phyloP scores from a whole-genome alignment of 2,888 invertebrate species.

The Choristoneura rosaceana region DNA sequence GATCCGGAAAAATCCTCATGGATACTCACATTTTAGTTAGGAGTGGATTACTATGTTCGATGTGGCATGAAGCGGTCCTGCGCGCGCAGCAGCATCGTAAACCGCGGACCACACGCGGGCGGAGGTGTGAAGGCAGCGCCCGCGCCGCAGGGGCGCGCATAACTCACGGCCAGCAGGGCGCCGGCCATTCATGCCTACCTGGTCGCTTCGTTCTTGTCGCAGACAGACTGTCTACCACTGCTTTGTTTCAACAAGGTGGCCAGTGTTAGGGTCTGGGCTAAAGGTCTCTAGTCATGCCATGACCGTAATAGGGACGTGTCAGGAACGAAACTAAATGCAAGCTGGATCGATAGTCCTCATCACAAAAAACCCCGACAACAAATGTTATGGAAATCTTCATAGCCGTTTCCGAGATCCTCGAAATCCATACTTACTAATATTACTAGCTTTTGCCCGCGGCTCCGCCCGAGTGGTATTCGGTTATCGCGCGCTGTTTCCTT shows the following conservation, averaged over 20 bases:
- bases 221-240: constrained; percentile 76
- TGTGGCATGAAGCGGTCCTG: constrained; percentile 53
- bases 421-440: no score
- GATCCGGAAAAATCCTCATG: neutral
- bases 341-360: no score
- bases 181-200: constrained; percentile 82
- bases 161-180: constrained; percentile 84
- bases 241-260: constrained; percentile 50
- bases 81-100: constrained; percentile 79
- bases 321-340: no score
- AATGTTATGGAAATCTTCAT: no score
- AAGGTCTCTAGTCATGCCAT: no score
- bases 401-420: no score
- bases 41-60: neutral
- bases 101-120: constrained; percentile 84
- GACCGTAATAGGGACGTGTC: no score
- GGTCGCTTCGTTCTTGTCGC: constrained; percentile 62
- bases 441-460: no score
- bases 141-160: constrained; percentile 80
- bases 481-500: no score
- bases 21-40: neutral
- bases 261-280: neutral
- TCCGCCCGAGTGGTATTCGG: no score
- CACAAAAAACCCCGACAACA: no score
- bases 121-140: constrained; percentile 83